Conservation (phyloP, 2,113 vertebrate species). For the Felis chaus region DNA sequence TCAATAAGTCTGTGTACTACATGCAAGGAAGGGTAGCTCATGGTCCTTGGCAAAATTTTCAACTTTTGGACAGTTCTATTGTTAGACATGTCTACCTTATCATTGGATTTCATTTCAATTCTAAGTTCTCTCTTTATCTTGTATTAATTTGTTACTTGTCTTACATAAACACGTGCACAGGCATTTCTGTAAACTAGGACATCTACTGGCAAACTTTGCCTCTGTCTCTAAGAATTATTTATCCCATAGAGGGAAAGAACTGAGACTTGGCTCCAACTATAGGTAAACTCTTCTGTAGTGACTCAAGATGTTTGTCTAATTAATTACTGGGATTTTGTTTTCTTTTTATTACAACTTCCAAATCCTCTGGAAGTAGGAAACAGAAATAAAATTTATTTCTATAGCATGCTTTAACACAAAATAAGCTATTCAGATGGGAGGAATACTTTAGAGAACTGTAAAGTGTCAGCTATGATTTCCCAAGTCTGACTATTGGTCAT, state of each 20-base stretch:
- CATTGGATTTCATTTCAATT: constrained; percentile 1
- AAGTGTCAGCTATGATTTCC: background rate
- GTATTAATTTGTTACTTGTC: constrained; percentile 30
- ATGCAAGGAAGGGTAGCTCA: background rate
- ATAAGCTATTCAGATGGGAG: background rate
- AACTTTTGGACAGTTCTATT: background rate
- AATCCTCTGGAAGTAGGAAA: background rate
- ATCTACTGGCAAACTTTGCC: background rate
- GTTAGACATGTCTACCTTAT: background rate
- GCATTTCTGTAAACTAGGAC: background rate
- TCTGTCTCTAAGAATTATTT: background rate
- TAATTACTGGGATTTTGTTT: constrained; percentile 11
- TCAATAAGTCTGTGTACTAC: background rate
- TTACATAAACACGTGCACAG: constrained; percentile 9
- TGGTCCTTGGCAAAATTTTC: background rate
- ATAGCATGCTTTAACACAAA: background rate
- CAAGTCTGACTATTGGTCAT: background rate
- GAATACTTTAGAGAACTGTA: background rate
- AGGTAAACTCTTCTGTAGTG: background rate
- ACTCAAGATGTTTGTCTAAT: background rate
- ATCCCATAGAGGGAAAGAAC: background rate
- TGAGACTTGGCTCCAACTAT: background rate
- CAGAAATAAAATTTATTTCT: constrained; percentile 26
- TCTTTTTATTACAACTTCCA: constrained; percentile 26
- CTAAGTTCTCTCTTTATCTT: background rate